phyloP scores from a whole-genome alignment of 2,797 vertebrate species.

The Columba guinea region DNA sequence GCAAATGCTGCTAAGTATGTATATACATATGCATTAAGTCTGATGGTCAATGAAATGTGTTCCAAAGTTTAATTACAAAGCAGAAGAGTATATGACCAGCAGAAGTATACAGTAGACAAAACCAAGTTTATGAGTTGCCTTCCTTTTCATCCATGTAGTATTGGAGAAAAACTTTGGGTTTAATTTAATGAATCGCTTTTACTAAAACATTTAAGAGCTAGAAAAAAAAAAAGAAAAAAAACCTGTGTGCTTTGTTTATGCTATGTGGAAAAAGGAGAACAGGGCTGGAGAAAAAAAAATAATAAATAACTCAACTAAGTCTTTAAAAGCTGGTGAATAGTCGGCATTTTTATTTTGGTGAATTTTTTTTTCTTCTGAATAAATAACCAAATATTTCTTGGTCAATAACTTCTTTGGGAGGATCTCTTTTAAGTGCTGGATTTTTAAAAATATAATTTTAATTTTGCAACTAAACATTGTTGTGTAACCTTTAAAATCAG shows the following conservation, averaged over 20 bases:
- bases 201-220: background rate
- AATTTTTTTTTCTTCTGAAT: background rate
- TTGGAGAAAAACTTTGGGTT: background rate
- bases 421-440: background rate
- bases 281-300: background rate
- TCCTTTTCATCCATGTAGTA: background rate
- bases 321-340: background rate
- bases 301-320: background rate
- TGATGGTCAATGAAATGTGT: background rate
- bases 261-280: background rate
- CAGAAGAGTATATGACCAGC: background rate
- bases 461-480: background rate
- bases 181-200: background rate
- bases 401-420: background rate
- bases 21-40: background rate
- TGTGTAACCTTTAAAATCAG: background rate
- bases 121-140: background rate
- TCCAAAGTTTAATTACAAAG: background rate
- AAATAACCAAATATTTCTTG: background rate
- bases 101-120: background rate
- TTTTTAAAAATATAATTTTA: background rate
- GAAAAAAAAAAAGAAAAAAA: background rate
- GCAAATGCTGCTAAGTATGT: background rate
- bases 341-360: background rate
- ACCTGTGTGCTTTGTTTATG: background rate